phyloP scores from a whole-genome alignment of 2,888 invertebrate species.

The Teinopalpus imperialis region DNA sequence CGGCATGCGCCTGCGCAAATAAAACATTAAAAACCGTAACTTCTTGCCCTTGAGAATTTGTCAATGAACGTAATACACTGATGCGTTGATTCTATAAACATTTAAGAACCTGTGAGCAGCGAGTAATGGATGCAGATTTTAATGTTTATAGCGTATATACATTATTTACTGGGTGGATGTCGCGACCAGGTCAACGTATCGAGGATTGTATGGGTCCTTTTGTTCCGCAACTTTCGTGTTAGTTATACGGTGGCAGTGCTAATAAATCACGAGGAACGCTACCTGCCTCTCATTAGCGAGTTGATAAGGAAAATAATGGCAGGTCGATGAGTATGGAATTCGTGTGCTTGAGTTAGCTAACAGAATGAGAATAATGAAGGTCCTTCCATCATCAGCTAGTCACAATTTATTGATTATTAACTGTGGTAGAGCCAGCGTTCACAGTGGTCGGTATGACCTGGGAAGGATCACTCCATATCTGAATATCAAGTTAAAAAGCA shows the following conservation, averaged over 20 bases:
- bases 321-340: too few relatives aligned
- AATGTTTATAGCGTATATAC: not conserved
- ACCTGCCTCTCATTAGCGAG: not conserved
- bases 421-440: too few relatives aligned
- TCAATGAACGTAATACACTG: conserved; percentile 7
- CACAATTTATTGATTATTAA: too few relatives aligned
- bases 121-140: not conserved
- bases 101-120: not conserved
- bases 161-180: not conserved
- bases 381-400: too few relatives aligned
- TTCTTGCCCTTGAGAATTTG: too few relatives aligned
- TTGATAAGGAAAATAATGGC: too few relatives aligned
- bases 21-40: conserved; percentile 15
- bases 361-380: too few relatives aligned
- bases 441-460: too few relatives aligned
- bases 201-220: conserved; percentile 8
- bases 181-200: conserved; percentile 12
- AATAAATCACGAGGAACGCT: not conserved
- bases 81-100: not conserved
- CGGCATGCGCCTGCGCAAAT: conserved; percentile 19
- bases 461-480: too few relatives aligned
- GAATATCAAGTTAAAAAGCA: too few relatives aligned
- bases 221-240: conserved; percentile 12
- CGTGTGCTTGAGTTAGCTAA: too few relatives aligned
- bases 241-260: not conserved